These are phyloP conservation scores for Coranthus polyacanthus DNA, from an alignment of 2,797 vertebrate species.

Conservation along the genomic window DNA sequence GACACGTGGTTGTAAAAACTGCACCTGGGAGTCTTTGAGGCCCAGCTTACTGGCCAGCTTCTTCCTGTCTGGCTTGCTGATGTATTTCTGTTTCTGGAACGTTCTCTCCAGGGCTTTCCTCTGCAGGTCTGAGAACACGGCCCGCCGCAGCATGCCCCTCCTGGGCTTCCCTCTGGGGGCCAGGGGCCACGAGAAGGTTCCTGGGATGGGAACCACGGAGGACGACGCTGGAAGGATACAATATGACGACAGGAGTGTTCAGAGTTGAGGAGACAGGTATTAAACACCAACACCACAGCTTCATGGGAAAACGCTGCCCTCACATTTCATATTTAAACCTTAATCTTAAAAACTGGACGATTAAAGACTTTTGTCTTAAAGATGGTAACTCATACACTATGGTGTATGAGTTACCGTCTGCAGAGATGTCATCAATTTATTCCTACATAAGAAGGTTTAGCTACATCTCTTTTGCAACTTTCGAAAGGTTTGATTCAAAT, in stretches of 20 bases:
- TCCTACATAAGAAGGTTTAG: too few relatives aligned
- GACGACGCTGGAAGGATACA: constrained; percentile 77
- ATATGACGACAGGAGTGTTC: not conserved
- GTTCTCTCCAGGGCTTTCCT: constrained; percentile 96
- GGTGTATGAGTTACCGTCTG: too few relatives aligned
- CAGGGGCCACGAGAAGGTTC: constrained; percentile 96
- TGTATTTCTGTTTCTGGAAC: constrained; percentile 99
- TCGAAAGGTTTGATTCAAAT: too few relatives aligned
- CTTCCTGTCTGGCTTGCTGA: constrained; percentile 98
- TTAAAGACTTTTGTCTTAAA: too few relatives aligned
- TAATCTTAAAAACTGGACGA: too few relatives aligned
- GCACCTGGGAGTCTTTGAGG: constrained; percentile 97
- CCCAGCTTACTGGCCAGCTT: constrained; percentile 94
- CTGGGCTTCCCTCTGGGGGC: constrained; percentile 93
- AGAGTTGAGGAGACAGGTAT: not conserved
- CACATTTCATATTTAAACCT: too few relatives aligned
- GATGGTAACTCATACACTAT: too few relatives aligned
- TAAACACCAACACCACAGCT: too few relatives aligned
- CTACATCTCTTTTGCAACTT: too few relatives aligned
- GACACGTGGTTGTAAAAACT: not conserved
- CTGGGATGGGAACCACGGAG: constrained; percentile 93
- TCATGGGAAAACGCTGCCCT: too few relatives aligned
- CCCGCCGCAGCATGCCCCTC: constrained; percentile 94
- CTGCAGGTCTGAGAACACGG: constrained; percentile 97
- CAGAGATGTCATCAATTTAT: too few relatives aligned